Evolutionary conservation across 2,113 vertebrate species (phyloP), one percentile per base, ranked within the genome.

Genomic region (Phoxinus phoxinus): DNA sequence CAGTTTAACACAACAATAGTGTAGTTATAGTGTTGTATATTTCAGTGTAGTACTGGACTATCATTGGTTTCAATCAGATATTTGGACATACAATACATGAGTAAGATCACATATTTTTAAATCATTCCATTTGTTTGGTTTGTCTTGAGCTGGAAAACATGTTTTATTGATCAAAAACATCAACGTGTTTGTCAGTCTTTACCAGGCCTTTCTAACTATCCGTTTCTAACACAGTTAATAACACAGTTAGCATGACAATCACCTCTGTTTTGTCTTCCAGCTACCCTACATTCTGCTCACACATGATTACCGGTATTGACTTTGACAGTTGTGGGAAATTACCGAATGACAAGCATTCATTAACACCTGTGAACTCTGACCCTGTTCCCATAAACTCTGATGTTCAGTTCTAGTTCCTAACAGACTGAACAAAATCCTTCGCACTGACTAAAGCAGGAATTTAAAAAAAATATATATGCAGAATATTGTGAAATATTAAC

Each of bases 401-500:
- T 56, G 21, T 41, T 71, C 6, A 37, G 32, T 71, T 71, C 37
- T 23, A 9, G 27, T 53, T 77, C 13, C n/a, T 19, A 30, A 30
- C 13, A 30, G 25, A 71, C 32, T 71, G 32, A 71, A 19, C 35
- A 48, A 51, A 19, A 19, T 32, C 25, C 30, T 23, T 56, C 1
- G 17, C 17, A 32, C 48, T 77, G 27, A 13, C 30, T 30, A 4
- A 5, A 12, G 17, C 15, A 19, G 8, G 27, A 21, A 56, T 56
- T 35, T 35, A 2, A 21, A 56, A 21, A 9, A 3, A 12, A 17
- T 6, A 21, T 25, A 75, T 76, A 56, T 3, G 27, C 44, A 41
- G 30, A 23, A 85, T 71, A 79, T 67, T 69, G n/a, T 85, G 6
- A 5, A 80, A 11, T 69, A 13, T 19, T 9, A 69, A 69, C 67